phyloP scores from a whole-genome alignment of 2,113 vertebrate species.

The Atrichornis clamosus region DNA sequence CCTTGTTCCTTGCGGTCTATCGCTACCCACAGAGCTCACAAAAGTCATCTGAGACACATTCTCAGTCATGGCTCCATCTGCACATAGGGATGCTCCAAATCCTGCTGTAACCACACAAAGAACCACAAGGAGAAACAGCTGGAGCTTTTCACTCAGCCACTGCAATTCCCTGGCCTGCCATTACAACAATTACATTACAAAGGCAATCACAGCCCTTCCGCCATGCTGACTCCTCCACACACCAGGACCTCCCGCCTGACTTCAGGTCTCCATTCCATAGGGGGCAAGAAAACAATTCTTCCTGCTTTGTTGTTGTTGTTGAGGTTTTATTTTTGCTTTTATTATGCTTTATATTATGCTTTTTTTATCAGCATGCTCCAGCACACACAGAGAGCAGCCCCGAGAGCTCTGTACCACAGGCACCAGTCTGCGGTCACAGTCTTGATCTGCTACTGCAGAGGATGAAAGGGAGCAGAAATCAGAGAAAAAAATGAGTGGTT shows the following conservation, averaged over 20 bases:
- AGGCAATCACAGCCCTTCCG: not conserved
- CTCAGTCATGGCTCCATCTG: not conserved
- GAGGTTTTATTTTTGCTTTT: no score
- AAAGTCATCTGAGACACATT: not conserved
- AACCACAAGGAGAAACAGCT: slow-evolving; percentile 23
- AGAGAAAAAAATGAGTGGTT: slow-evolving; percentile 14
- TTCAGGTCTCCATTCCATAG: not conserved
- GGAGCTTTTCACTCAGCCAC: slow-evolving; percentile 11
- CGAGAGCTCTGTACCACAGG: not conserved
- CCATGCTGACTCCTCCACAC: not conserved
- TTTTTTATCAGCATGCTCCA: slow-evolving; percentile 5
- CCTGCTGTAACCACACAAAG: slow-evolving; percentile 32
- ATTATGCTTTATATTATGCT: no score
- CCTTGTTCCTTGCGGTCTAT: not conserved
- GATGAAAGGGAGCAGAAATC: slow-evolving; percentile 14
- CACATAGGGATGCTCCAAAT: not conserved
- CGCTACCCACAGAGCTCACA: not conserved
- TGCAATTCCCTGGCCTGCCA: slow-evolving; percentile 33
- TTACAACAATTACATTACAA: slow-evolving; percentile 40
- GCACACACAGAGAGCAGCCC: slow-evolving; percentile 11
- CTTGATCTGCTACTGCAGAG: not conserved
- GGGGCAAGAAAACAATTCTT: slow-evolving; percentile 27
- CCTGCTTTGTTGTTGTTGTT: not conserved
- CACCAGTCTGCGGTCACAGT: slow-evolving; percentile 8
- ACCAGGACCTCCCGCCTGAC: not conserved